These are phyloP conservation scores for Lamellibrachia satsuma DNA, from an alignment of 2,888 invertebrate species.

Conservation along the genomic window DNA sequence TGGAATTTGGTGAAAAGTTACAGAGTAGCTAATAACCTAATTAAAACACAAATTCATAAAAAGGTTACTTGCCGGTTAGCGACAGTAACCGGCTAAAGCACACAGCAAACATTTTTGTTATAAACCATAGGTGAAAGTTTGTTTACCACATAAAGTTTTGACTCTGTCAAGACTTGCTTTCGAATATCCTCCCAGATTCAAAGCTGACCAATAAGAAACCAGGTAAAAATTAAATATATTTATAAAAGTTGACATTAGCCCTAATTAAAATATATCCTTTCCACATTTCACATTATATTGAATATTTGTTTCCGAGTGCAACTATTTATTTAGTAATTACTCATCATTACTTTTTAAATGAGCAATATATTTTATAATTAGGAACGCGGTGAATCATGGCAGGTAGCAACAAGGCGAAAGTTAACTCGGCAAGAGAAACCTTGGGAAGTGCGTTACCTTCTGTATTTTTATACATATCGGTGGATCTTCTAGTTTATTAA, in stretches of 20 bases:
- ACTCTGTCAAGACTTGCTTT: constrained; percentile 13
- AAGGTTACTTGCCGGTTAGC: background rate
- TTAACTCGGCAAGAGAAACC: constrained; percentile 42
- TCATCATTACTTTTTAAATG: background rate
- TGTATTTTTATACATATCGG: background rate
- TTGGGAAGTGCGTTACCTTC: constrained; percentile 36
- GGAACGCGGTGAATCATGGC: background rate
- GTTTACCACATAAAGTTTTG: constrained; percentile 12
- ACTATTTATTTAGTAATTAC: background rate
- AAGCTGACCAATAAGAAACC: constrained; percentile 6
- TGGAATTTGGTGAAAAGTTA: background rate
- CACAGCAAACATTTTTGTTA: background rate
- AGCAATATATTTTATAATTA: background rate
- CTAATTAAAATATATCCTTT: background rate
- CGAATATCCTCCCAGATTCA: background rate
- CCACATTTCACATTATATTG: background rate
- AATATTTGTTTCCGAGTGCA: background rate
- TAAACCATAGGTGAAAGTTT: background rate
- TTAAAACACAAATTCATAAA: background rate
- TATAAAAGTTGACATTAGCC: background rate
- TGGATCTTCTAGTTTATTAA: background rate
- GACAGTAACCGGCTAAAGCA: background rate
- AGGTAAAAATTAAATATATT: background rate
- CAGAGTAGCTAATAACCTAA: background rate
- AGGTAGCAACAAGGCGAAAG: constrained; percentile 30